Conservation (phyloP, 1,140 invertebrate genomes). For the Drosophila baimaii region DNA sequence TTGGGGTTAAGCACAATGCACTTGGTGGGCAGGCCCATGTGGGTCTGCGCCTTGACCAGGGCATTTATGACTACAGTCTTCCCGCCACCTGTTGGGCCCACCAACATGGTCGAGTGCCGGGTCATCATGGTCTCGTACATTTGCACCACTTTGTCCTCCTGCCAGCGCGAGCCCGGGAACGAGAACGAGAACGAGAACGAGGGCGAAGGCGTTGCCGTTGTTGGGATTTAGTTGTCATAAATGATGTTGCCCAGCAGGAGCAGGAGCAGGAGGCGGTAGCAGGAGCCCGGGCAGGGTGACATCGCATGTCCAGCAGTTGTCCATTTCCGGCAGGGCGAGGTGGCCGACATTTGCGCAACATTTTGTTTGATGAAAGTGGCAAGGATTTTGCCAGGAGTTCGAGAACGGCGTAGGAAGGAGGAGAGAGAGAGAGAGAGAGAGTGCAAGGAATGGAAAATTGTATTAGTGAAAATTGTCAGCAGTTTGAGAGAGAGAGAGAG, state of each 20-base stretch:
- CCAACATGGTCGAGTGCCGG: slow-evolving; percentile 94
- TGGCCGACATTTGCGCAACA: slow-evolving; percentile 69
- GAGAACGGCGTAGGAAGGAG: slow-evolving; percentile 16
- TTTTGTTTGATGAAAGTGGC: slow-evolving; percentile 79
- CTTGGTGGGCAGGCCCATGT: slow-evolving; percentile 91
- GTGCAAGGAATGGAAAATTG: slow-evolving; percentile 58
- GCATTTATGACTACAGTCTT: slow-evolving; percentile 94
- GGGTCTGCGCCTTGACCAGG: slow-evolving; percentile 91
- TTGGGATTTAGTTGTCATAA: slow-evolving; percentile 80
- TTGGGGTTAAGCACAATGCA: slow-evolving; percentile 92
- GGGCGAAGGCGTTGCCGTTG: slow-evolving; percentile 61
- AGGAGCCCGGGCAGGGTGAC: slow-evolving; percentile 42
- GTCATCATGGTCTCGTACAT: slow-evolving; percentile 97
- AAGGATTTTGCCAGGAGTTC: slow-evolving; percentile 50
- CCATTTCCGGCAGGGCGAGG: slow-evolving; percentile 60
- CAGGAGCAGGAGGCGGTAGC: background rate
- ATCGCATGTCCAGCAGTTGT: slow-evolving; percentile 70
- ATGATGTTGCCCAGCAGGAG: slow-evolving; percentile 53
- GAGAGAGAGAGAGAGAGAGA: slow-evolving; percentile 4
- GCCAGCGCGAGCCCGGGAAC: too few relatives aligned
- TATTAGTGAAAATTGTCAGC: slow-evolving; percentile 76
- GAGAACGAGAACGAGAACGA: slow-evolving; percentile 7
- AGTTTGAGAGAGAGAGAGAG: too few relatives aligned
- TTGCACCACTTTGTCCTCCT: slow-evolving; percentile 95
- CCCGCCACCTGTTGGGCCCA: slow-evolving; percentile 95